Evolutionary conservation across 2,797 vertebrate genomes (phyloP).

Genomic region (Sebastes hubbsi): DNA sequence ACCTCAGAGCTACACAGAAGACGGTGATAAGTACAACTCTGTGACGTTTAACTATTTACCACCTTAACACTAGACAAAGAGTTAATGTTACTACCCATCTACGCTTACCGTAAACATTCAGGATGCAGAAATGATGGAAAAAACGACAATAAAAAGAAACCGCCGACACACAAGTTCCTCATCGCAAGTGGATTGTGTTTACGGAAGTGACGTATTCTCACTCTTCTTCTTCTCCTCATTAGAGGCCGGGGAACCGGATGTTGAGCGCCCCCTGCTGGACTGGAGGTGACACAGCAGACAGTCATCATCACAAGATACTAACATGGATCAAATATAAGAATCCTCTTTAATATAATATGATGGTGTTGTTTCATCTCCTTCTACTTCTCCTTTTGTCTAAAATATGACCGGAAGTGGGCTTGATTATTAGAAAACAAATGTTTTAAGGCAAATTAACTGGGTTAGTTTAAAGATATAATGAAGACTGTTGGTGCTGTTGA

Average conservation of each 20-base stretch:
- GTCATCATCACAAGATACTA: background rate
- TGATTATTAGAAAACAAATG: background rate
- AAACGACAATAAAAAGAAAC: background rate
- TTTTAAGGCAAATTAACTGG: background rate
- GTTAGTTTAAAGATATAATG: background rate
- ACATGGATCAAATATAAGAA: background rate
- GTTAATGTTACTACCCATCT: accelerated
- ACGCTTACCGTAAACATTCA: slow-evolving; percentile 31
- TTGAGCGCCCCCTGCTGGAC: slow-evolving; percentile 19
- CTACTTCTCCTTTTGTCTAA: background rate
- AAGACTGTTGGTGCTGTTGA: background rate
- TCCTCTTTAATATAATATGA: background rate
- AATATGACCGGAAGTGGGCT: background rate
- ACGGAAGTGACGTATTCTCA: slow-evolving; percentile 57
- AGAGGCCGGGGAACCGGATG: accelerated
- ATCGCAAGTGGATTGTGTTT: slow-evolving; percentile 38
- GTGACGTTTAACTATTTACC: background rate
- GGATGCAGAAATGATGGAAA: background rate
- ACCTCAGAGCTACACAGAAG: background rate
- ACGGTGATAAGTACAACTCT: background rate
- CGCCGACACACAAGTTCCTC: background rate
- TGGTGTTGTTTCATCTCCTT: too few species aligned
- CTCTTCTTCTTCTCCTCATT: background rate
- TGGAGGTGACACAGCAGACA: background rate
- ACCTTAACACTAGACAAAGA: accelerated